Percentiles rank a stretch among this genome's conserved stretches.
Conservation (phyloP, 2,113 vertebrate species). For the Ammospiza nelsoni region DNA sequence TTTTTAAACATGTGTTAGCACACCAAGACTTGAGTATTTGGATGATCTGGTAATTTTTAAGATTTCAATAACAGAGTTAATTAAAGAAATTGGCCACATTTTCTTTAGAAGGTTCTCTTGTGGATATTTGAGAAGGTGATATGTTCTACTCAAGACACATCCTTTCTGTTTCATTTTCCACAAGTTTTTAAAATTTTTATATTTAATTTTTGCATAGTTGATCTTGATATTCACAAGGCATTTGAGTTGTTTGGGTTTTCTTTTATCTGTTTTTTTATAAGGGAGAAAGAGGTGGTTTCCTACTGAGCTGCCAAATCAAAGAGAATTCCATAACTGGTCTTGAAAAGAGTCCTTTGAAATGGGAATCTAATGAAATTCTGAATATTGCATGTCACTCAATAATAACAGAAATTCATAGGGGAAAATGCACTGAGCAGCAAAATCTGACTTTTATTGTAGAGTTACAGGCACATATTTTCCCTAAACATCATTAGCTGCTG, state of each 20-base stretch:
- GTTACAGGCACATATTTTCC: background rate
- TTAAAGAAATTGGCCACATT: background rate
- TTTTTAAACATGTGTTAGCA: background rate
- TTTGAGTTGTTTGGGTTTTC: background rate
- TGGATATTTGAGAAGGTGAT: background rate
- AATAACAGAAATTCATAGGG: background rate
- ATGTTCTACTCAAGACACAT: background rate
- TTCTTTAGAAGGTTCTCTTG: background rate
- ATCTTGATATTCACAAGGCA: background rate
- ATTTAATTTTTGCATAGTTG: background rate
- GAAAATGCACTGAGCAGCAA: slow-evolving; percentile 2
- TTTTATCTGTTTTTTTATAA: background rate
- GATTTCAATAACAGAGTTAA: background rate
- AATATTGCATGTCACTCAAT: background rate
- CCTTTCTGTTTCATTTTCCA: background rate
- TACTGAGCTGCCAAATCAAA: background rate
- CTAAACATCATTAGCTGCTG: background rate
- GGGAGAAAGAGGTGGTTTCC: background rate
- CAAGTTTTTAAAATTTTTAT: background rate
- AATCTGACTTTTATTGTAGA: background rate
- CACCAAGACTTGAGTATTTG: background rate
- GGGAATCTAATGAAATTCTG: background rate
- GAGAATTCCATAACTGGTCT: background rate
- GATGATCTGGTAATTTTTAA: background rate
- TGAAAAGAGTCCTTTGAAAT: slow-evolving; percentile 28